Percentiles rank a stretch among this genome's conserved stretches.
These are phyloP conservation scores for Trematomus bernacchii DNA, from an alignment of 2,797 vertebrate genomes.

Conservation along the genomic window DNA sequence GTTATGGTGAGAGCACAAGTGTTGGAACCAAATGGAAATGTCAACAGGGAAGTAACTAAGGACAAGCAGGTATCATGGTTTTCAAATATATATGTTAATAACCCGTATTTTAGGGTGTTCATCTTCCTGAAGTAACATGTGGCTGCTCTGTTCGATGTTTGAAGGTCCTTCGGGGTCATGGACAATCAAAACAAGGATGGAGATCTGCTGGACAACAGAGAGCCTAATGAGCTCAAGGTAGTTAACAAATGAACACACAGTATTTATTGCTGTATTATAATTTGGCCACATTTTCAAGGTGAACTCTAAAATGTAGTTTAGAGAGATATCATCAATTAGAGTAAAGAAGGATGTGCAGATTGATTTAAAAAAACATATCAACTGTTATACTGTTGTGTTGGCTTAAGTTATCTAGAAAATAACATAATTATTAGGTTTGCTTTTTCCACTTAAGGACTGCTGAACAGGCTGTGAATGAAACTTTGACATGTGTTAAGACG, in stretches of 20 bases:
- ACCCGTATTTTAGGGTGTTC: background rate
- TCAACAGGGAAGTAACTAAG: background rate
- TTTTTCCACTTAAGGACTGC: no score
- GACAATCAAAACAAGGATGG: constrained; percentile 16
- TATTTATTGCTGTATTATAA: background rate
- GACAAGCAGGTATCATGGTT: background rate
- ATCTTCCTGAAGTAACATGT: background rate
- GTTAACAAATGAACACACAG: background rate
- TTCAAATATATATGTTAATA: background rate
- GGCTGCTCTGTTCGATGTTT: background rate
- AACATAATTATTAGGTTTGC: no score
- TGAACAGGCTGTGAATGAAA: no score
- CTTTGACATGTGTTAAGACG: no score
- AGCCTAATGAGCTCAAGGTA: constrained; percentile 35
- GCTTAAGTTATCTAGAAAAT: background rate
- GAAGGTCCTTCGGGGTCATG: constrained; percentile 20
- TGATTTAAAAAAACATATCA: background rate
- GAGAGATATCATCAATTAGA: background rate
- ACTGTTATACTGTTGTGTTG: background rate
- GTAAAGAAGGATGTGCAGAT: background rate
- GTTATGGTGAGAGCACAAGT: background rate
- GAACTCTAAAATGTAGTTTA: background rate
- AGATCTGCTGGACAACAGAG: constrained; percentile 25
- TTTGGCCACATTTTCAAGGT: no score
- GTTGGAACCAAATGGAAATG: background rate